These are phyloP conservation scores for Pygocentrus nattereri DNA, from an alignment of 2,797 vertebrate genomes.

Conservation along the genomic window DNA sequence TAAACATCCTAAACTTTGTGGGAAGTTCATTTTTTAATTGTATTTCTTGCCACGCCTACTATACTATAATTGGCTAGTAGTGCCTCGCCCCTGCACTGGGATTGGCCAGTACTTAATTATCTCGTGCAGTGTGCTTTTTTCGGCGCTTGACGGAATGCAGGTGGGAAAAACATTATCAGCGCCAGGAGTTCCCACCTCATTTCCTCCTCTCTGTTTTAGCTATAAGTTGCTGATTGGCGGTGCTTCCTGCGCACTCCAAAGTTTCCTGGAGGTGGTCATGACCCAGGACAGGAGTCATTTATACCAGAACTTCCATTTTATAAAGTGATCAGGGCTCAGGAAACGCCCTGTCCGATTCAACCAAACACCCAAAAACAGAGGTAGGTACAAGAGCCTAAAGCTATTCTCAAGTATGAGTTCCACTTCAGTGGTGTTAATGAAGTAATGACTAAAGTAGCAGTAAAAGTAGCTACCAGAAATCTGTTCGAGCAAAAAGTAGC, in stretches of 20 bases:
- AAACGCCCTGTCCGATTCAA: slow-evolving; percentile 77
- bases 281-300: slow-evolving; percentile 68
- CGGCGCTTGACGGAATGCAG: neutral
- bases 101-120: neutral
- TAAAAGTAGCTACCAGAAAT: slow-evolving; percentile 26
- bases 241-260: slow-evolving; percentile 62
- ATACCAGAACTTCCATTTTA: slow-evolving; percentile 70
- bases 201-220: slow-evolving; percentile 64
- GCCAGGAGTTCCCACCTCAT: slow-evolving; percentile 32
- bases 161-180: neutral
- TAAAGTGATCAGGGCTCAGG: slow-evolving; percentile 76
- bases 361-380: slow-evolving; percentile 61
- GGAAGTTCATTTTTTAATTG: neutral
- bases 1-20: neutral
- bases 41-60: neutral
- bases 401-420: slow-evolving; percentile 58
- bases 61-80: neutral
- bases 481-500: too few relatives aligned
- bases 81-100: neutral
- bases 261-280: slow-evolving; percentile 68
- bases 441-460: neutral
- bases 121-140: neutral
- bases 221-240: slow-evolving; percentile 65
- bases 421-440: slow-evolving; percentile 1
- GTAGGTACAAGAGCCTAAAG: slow-evolving; percentile 50